Evolutionary conservation across 2,113 vertebrate species (phyloP).

Genomic region (Haliaeetus leucogaster): DNA sequence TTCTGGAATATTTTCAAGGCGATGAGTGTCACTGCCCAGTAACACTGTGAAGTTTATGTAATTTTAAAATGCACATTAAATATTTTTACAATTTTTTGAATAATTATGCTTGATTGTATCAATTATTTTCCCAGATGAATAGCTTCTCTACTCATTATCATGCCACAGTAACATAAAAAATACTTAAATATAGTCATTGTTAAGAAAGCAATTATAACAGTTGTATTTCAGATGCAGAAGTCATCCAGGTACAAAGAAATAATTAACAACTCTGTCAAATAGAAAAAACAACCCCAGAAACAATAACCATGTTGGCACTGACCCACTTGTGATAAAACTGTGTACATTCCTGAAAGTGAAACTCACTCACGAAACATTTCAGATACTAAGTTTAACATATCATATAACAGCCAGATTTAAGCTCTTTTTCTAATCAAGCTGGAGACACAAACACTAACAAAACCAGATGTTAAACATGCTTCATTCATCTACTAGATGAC

Average conservation of each 20-base stretch:
- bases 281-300: background rate
- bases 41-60: slow-evolving; percentile 33
- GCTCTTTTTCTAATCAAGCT: background rate
- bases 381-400: background rate
- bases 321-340: background rate
- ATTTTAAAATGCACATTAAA: slow-evolving; percentile 50
- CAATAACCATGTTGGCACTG: background rate
- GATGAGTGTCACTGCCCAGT: slow-evolving; percentile 51
- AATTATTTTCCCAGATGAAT: slow-evolving; percentile 40
- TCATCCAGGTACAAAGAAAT: slow-evolving; percentile 32
- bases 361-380: background rate
- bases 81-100: slow-evolving; percentile 42
- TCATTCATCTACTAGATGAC: background rate
- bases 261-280: background rate
- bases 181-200: background rate
- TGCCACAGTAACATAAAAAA: background rate
- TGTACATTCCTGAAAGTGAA: background rate
- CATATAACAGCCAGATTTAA: background rate
- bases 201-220: background rate
- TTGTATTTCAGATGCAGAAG: background rate
- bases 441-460: background rate
- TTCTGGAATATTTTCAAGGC: slow-evolving; percentile 67
- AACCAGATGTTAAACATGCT: background rate
- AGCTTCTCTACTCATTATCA: background rate
- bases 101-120: slow-evolving; percentile 38